phyloP scores from a whole-genome alignment of 2,797 vertebrate genomes.

The Picus viridis region DNA sequence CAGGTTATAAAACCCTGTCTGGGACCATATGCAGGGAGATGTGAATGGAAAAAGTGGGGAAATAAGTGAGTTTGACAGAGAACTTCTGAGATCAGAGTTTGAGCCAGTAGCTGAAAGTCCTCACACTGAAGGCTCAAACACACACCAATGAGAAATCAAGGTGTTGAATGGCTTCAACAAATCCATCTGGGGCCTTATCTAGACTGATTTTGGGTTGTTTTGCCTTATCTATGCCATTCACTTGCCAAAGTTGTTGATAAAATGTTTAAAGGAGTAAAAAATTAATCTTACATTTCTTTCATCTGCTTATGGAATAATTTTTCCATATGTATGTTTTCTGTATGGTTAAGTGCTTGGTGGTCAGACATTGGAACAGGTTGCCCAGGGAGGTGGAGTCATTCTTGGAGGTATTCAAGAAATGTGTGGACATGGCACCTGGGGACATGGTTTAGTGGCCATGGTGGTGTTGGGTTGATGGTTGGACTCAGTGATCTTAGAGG shows the following conservation, averaged over 20 bases:
- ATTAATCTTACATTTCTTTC: not conserved
- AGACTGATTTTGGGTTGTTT: not conserved
- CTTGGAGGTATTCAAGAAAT: too few relatives aligned
- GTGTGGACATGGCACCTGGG: too few relatives aligned
- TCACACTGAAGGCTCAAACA: not conserved
- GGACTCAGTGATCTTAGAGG: too few relatives aligned
- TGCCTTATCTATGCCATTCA: not conserved
- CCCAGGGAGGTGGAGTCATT: too few relatives aligned
- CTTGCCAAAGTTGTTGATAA: not conserved
- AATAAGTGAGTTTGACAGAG: not conserved
- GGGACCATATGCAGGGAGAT: fast-evolving
- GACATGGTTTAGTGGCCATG: too few relatives aligned
- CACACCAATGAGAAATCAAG: not conserved
- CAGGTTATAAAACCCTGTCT: not conserved
- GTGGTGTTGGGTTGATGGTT: too few relatives aligned
- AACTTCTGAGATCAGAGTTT: not conserved
- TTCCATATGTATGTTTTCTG: not conserved
- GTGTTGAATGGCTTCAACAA: not conserved
- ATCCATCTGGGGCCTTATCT: not conserved
- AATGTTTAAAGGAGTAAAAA: not conserved
- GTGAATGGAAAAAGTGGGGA: not conserved
- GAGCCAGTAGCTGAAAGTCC: not conserved
- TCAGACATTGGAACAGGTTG: too few relatives aligned
- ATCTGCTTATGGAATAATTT: not conserved
- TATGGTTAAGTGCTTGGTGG: not conserved